Evolutionary conservation across 1,140 invertebrate species (phyloP).

Genomic region (Mamestra configurata): DNA sequence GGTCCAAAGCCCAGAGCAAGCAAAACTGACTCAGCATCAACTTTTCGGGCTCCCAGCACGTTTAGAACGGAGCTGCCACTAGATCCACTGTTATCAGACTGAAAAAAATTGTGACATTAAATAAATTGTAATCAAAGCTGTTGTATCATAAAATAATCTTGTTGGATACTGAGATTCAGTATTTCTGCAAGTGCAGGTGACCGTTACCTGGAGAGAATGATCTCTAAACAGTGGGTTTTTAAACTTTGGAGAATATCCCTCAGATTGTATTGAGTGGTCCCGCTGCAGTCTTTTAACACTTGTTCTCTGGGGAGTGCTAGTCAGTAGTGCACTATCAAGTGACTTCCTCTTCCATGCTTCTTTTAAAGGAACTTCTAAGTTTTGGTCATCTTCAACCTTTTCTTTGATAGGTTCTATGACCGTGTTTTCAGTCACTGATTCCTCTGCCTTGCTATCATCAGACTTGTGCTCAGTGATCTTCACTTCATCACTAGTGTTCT

Average conservation of each 20-base stretch:
- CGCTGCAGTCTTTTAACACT: constrained; percentile 78
- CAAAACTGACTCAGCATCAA: constrained; percentile 93
- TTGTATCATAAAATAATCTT: background rate
- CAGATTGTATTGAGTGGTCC: constrained; percentile 85
- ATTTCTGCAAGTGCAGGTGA: background rate
- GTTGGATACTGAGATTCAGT: too few relatives aligned
- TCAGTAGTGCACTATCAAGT: constrained; percentile 77
- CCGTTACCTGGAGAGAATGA: constrained; percentile 83
- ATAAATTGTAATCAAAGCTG: constrained; percentile 3
- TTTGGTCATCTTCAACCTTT: constrained; percentile 71
- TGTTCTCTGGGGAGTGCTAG: constrained; percentile 66
- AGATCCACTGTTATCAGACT: constrained; percentile 90
- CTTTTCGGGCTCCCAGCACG: constrained; percentile 91
- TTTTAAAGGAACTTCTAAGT: constrained; percentile 74
- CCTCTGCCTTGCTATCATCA: constrained; percentile 74
- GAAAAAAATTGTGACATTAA: constrained; percentile 69
- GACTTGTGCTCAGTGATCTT: constrained; percentile 58
- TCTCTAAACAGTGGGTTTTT: constrained; percentile 85
- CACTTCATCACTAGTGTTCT: constrained; percentile 56
- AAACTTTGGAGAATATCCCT: constrained; percentile 82
- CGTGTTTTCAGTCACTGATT: constrained; percentile 75
- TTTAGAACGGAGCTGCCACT: constrained; percentile 92
- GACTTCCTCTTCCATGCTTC: constrained; percentile 82
- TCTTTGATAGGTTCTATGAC: constrained; percentile 71
- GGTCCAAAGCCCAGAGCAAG: constrained; percentile 92